Conservation (phyloP, 2,888 invertebrate genomes). For the Incurvaria masculella region DNA sequence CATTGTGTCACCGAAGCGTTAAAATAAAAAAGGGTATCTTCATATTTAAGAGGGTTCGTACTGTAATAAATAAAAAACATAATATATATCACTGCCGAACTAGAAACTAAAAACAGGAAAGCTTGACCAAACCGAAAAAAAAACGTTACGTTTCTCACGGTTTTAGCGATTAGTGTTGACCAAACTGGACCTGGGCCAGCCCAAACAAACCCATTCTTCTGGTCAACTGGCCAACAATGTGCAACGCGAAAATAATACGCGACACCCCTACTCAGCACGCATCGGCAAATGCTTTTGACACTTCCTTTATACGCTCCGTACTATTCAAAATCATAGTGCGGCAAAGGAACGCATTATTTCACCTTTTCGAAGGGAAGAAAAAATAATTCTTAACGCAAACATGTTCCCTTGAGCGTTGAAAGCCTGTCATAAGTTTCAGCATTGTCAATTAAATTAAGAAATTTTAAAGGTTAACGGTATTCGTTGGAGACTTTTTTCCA, state of each 20-base stretch:
- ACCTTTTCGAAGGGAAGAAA: not conserved
- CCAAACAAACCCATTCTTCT: conserved; percentile 37
- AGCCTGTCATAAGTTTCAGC: not conserved
- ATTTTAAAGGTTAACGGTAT: too few relatives aligned
- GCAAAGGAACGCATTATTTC: not conserved
- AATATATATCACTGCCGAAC: too few relatives aligned
- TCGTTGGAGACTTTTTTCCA: too few relatives aligned
- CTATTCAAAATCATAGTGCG: not conserved
- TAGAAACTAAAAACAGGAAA: too few relatives aligned
- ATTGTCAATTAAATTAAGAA: too few relatives aligned
- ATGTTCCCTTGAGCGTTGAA: not conserved
- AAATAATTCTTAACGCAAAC: not conserved
- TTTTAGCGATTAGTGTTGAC: conserved; percentile 26
- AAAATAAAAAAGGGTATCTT: too few relatives aligned
- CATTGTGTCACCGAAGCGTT: too few relatives aligned
- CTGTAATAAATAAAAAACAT: too few relatives aligned
- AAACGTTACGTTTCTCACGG: conserved; percentile 23
- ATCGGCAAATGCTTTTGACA: conserved; percentile 34
- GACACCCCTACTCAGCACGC: conserved; percentile 43
- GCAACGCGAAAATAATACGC: conserved; percentile 30
- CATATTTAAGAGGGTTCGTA: too few relatives aligned
- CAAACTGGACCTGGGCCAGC: conserved; percentile 36
- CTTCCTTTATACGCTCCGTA: conserved; percentile 20
- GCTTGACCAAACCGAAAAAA: conserved; percentile 12
- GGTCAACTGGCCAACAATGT: conserved; percentile 49